Conservation (phyloP, 2,113 vertebrate species). For the Caracal caracal region DNA sequence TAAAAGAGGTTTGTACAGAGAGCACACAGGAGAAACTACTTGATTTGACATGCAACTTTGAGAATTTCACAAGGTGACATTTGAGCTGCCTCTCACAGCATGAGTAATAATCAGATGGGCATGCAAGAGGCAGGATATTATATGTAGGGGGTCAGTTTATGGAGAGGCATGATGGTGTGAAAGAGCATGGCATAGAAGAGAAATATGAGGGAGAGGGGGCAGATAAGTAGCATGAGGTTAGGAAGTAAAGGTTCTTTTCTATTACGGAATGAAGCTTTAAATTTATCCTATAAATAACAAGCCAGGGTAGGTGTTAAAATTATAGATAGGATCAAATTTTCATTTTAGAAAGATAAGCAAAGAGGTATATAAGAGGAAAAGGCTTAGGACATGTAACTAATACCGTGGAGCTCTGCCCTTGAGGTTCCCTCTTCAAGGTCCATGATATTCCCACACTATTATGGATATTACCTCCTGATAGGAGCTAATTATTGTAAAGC, state of each 20-base stretch:
- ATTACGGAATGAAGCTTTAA: background rate
- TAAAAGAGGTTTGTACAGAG: background rate
- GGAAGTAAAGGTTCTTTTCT: background rate
- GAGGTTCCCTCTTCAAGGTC: background rate
- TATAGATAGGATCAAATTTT: background rate
- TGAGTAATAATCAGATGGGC: background rate
- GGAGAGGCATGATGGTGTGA: background rate
- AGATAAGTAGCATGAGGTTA: background rate
- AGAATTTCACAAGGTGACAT: background rate
- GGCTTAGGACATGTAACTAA: background rate
- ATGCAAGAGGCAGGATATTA: background rate
- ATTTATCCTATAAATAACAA: constrained; percentile 2
- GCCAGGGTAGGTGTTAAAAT: background rate
- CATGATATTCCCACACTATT: background rate
- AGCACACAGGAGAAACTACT: background rate
- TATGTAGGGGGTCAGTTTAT: background rate
- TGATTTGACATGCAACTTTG: background rate
- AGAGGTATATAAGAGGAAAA: too few relatives aligned
- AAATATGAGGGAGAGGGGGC: background rate
- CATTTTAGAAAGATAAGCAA: background rate
- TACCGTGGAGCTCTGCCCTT: background rate
- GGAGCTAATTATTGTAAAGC: background rate
- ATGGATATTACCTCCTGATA: background rate
- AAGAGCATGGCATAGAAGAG: background rate
- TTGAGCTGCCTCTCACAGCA: background rate